Evolutionary conservation across 2,797 vertebrate species (phyloP), one percentile per base, ranked within the genome.

Genomic region (Chrysocyon brachyurus): DNA sequence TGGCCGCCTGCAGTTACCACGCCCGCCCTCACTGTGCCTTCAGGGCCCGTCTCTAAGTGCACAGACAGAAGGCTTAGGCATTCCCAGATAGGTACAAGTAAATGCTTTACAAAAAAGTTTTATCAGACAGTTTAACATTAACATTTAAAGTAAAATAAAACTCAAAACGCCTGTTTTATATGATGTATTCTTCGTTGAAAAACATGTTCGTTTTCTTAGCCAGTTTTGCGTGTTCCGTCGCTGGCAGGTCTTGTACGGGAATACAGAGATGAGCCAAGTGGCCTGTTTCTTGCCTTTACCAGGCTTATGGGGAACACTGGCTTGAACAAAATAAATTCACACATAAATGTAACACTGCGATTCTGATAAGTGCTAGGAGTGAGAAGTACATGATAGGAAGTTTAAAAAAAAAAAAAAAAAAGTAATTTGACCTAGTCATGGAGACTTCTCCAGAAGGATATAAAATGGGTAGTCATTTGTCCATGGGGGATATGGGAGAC

Each of bases 101-200:
- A 72, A 73, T 64, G 22, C 36, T 93, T 88, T 63, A 9, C n/a
- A 73, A 82, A 90, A 83, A 16, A 46, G 28, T 54, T 83, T 61
- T 21, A 10, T 52, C 64, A 36, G 24, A 40, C 70, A 64, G n/a
- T 52, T 85, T 92, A 77, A 40, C 40, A 33, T 40, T 81, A 26
- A 61, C 46, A 78, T 31, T 87, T 87, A 93, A 93, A 94, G 77
- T 91, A 68, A 87, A 97, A 64, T 31, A 59, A 82, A 70, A 17
- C 16, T 21, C 28, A 31, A 16, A 52, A 66, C 91, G 54, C 33
- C 10, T 79, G 6, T 90, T 88, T 61, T 84, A 79, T 85, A 66
- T 89, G 61, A 24, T 54, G 8, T 77, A 59, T 77, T 54, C 24
- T 82, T 73, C 54, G 66, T 86, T 73, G 56, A 26, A 72, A 87